These are phyloP conservation scores for Sorex maritimensis DNA, from an alignment of 2,797 vertebrate genomes.

Conservation along the genomic window DNA sequence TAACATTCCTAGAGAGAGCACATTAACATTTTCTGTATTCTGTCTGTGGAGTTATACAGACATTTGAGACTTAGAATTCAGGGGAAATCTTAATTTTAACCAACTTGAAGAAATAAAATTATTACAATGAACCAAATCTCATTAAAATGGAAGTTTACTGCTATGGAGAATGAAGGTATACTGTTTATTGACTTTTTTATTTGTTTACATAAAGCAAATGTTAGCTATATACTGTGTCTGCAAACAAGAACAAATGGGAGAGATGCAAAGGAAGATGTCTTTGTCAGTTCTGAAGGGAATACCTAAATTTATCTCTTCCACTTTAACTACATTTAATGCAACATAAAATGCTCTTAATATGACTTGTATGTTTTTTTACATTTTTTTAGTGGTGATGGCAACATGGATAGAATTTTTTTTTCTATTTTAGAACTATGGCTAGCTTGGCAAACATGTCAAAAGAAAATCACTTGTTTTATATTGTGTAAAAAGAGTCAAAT, in stretches of 20 bases:
- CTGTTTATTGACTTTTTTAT: slow-evolving; percentile 74
- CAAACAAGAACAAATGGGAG: slow-evolving; percentile 74
- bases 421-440: slow-evolving; percentile 52
- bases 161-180: slow-evolving; percentile 61
- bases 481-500: slow-evolving; percentile 29
- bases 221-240: slow-evolving; percentile 59
- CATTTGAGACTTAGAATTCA: slow-evolving; percentile 70
- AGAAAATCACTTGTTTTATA: slow-evolving; percentile 14
- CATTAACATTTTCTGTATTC: slow-evolving; percentile 3
- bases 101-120: slow-evolving; percentile 73
- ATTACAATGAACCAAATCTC: slow-evolving; percentile 73
- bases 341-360: slow-evolving; percentile 46
- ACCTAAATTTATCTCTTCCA: slow-evolving; percentile 67
- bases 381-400: slow-evolving; percentile 11
- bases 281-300: slow-evolving; percentile 53
- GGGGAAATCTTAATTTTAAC: slow-evolving; percentile 72
- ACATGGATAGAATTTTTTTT: not conserved
- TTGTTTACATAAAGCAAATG: slow-evolving; percentile 78
- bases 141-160: slow-evolving; percentile 81
- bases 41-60: not conserved
- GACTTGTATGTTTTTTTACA: slow-evolving; percentile 49
- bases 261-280: slow-evolving; percentile 33
- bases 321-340: slow-evolving; percentile 48
- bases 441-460: slow-evolving; percentile 23
- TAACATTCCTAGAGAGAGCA: not conserved